Evolutionary conservation across 2,888 invertebrate species (phyloP), one percentile per base, ranked within the genome.

Genomic region (Molorchus minor): DNA sequence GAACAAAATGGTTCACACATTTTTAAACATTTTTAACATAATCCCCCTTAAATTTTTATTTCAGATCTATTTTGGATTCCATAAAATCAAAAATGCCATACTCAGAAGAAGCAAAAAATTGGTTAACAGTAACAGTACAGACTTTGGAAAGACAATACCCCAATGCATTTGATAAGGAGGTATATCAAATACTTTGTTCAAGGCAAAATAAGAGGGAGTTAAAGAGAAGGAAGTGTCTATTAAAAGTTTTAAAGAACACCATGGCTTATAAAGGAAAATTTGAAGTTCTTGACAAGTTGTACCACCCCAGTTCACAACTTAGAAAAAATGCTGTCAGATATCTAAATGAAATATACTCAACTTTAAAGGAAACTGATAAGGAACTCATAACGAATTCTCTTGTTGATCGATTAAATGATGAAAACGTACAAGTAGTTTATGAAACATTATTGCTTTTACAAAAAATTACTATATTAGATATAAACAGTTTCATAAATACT

Each of bases 81-180:
- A 65, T 75, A 30, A 65, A 65, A 44, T 33, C 54, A 7, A 70
- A 71, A 54, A 67, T 65, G 19, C 60, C 65, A 8, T 68, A 71
- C 41, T 47, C 73, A 0, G 52, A 69, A 25, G 67, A 73, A 44
- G 60, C 65, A 4, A 61, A 66, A 51, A 38, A 58, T 1, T 80
- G 79, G 79, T 19, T 79, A 7, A 70, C 62, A 38, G 68, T 79
- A 13, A 82, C 87, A 21, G 71, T 92, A 0, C 83, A 84, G 59
- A 84, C 81, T 17, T 75, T 93, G 1, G 93, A 93, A 77, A 82
- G 79, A 2, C 87, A 87, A 67, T 92, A 93, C 75, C 90, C 93
- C 0, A 81, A 82, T 0, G 85, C 84, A 8, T 93, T 92, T 74
- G 92, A 93, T 71, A 81, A 82, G 44, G 86, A 87, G 38, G 81